A percentile compares a stretch with the other conserved stretches of the same genome.
Evolutionary conservation across 2,797 vertebrate species (phyloP).

Genomic region (Alcedo quadribrachys): DNA sequence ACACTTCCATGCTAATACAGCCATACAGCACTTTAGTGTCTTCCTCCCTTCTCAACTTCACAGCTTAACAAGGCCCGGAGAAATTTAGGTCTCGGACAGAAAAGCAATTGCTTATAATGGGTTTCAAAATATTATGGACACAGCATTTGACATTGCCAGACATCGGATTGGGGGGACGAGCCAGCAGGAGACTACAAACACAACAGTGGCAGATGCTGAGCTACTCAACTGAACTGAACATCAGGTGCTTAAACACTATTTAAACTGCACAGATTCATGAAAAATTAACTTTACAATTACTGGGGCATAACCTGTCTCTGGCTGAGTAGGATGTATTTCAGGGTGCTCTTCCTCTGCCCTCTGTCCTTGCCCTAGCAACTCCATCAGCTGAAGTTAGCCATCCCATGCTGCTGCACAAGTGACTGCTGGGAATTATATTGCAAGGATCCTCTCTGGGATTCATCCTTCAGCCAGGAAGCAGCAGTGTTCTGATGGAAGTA

Average conservation of each 20-base stretch:
- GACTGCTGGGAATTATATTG: background rate
- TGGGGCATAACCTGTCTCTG: background rate
- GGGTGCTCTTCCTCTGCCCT: background rate
- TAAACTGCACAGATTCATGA: background rate
- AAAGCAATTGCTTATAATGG: background rate
- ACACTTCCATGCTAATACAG: background rate
- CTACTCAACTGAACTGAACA: background rate
- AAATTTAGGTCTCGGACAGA: background rate
- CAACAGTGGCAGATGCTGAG: background rate
- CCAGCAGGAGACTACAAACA: background rate
- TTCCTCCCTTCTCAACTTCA: background rate
- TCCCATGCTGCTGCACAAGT: background rate
- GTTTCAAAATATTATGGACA: background rate
- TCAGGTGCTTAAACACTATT: background rate
- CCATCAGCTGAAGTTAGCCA: background rate
- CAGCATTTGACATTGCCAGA: background rate
- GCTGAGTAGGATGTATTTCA: background rate
- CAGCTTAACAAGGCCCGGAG: background rate
- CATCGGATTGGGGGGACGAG: background rate
- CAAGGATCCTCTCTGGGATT: background rate
- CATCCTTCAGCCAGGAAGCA: background rate
- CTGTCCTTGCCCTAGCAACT: background rate
- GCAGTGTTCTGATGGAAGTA: background rate
- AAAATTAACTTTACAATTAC: background rate
- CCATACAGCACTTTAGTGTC: rapidly evolving